Percentiles rank a stretch among this genome's conserved stretches.
These are phyloP conservation scores for Otis tarda DNA, from an alignment of 2,113 vertebrate species.

Conservation along the genomic window DNA sequence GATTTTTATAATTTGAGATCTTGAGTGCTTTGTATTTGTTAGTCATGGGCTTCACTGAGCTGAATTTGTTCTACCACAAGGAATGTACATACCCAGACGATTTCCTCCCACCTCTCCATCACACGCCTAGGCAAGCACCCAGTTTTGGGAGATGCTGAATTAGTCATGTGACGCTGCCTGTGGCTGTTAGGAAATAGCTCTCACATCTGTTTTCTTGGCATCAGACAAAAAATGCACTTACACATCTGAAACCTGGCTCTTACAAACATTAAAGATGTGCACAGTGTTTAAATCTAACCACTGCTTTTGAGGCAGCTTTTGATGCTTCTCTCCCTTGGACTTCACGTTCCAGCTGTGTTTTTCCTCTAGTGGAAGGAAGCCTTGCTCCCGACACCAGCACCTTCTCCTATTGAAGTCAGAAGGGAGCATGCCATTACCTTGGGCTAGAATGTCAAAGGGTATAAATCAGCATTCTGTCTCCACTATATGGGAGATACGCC, in stretches of 20 bases:
- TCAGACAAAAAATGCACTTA: slow-evolving; percentile 39
- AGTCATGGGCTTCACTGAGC: neutral
- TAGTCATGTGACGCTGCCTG: neutral
- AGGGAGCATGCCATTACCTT: neutral
- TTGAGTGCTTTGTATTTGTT: neutral
- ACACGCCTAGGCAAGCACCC: neutral
- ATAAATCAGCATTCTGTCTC: neutral
- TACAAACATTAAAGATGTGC: neutral
- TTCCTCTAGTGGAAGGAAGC: neutral
- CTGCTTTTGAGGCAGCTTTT: neutral
- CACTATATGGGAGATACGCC: neutral
- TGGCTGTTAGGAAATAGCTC: slow-evolving; percentile 37
- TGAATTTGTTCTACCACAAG: neutral
- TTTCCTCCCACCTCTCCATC: slow-evolving; percentile 24
- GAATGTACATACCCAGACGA: neutral
- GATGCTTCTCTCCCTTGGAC: neutral
- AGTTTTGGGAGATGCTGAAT: neutral
- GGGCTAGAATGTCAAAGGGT: neutral
- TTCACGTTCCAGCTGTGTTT: slow-evolving; percentile 1
- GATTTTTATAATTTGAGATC: neutral
- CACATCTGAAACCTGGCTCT: slow-evolving; percentile 7
- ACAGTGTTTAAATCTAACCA: neutral
- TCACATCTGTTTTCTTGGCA: slow-evolving; percentile 49
- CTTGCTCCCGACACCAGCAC: accelerated
- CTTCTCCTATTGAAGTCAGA: neutral